Base-by-base conservation (phyloP, 2,113 vertebrate species). In the Phainopepla nitens region DNA sequence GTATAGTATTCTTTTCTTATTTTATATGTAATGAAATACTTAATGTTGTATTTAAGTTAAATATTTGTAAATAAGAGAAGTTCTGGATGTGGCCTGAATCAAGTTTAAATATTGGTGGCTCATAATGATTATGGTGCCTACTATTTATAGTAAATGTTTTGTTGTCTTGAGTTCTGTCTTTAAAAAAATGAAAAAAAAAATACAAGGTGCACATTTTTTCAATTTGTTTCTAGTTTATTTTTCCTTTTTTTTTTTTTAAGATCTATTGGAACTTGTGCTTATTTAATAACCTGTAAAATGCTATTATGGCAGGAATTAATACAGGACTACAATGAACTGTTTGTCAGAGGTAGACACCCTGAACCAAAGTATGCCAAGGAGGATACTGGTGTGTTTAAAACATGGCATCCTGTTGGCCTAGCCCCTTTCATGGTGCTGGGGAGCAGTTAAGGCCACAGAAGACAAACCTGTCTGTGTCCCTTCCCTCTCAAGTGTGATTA, bases 31-130 rank as follows among this genome's bases (percentile, higher is more conserved):
- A 98, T 95, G 85, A 96, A 97, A 98, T 88, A 98, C 97, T 98
- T 97, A 97, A 98, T 97, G 94, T 97, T 98, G 97, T 99, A 99
- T 99, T 99, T 99, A 98, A 99, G 98, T 99, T 98, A 99, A 99
- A 98, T 97, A 97, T 98, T 98, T 99, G 99, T 99, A 99, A 98
- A 99, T 99, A 99, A 96, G 97, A 98, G 96, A 96, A 98, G 96
- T 98, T 98, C 98, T 99, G 98, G 98, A 97, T 97, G 98, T 98
- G 96, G 93, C 96, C 98, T 98, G 97, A 98, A 97, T 98, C 98
- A 98, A 98, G 98, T 98, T 97, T 95, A 98, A 97, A 93, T 98
- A 98, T 91, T 97, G 96, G 96, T 97, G 98, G 98, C 96, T 98
- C 98, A 96, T 97, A 98, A 88, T 96, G 97, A 98, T 97, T 97